Evolutionary conservation across 2,113 vertebrate genomes (phyloP).

Genomic region (Zosterops japonicus): DNA sequence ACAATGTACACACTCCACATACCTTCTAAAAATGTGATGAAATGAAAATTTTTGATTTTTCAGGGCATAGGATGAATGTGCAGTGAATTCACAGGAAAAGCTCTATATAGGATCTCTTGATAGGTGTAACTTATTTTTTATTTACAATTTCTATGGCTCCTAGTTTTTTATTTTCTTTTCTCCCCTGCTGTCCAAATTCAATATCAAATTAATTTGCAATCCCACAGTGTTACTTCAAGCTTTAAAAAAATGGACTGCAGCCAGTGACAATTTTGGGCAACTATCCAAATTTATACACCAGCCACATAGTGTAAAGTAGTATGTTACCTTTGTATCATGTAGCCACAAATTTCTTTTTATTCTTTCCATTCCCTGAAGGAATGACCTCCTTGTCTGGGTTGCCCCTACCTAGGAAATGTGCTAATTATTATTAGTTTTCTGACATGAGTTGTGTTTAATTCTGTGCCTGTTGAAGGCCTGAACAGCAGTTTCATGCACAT

Average conservation of each 20-base stretch:
- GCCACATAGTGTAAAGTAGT: not conserved
- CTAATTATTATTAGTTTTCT: not conserved
- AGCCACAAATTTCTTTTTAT: not conserved
- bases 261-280: not conserved
- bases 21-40: not conserved
- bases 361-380: not conserved
- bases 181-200: not conserved
- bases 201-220: not conserved
- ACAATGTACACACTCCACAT: not conserved
- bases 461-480: not conserved
- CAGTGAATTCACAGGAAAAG: not conserved
- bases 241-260: not conserved
- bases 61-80: not conserved
- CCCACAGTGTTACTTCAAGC: not conserved
- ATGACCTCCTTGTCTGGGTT: not conserved
- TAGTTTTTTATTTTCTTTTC: not conserved
- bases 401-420: not conserved
- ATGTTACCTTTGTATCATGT: not conserved
- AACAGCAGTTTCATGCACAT: not conserved
- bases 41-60: conserved; percentile 6
- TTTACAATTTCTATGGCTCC: not conserved
- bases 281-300: not conserved
- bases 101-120: not conserved
- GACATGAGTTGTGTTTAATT: not conserved
- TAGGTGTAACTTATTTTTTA: not conserved